A percentile compares a stretch with the other conserved stretches of the same genome.
Conservation (phyloP, 2,797 vertebrate species). For the Paedocypris micromegethes region DNA sequence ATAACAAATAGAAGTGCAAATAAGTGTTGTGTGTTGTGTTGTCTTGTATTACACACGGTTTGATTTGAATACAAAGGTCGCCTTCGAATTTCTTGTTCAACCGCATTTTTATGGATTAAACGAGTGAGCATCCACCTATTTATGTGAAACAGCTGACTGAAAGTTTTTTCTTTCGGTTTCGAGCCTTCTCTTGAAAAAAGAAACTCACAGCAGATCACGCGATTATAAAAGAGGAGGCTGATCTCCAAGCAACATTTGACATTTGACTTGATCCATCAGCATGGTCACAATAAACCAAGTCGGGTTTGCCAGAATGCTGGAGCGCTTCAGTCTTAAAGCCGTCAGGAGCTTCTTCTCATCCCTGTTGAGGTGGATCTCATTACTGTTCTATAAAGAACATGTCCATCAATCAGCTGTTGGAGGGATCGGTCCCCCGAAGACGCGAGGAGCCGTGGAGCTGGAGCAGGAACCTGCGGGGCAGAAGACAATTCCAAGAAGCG, state of each 20-base stretch:
- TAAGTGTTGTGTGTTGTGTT: too few relatives aligned
- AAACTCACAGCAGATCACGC: neutral
- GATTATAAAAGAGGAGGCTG: neutral
- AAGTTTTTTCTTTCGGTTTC: conserved; percentile 16
- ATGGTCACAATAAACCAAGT: conserved; percentile 45
- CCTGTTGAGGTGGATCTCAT: conserved; percentile 15
- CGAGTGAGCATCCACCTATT: neutral
- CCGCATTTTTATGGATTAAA: too few relatives aligned
- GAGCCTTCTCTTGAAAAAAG: neutral
- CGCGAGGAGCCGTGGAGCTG: neutral
- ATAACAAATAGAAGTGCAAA: too few relatives aligned
- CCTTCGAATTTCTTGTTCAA: too few relatives aligned
- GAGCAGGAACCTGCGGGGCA: neutral
- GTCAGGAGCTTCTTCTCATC: conserved; percentile 36
- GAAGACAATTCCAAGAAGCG: conserved; percentile 50
- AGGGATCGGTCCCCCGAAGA: neutral
- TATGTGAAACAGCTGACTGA: neutral
- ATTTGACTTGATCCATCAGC: neutral
- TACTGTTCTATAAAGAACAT: neutral
- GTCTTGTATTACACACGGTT: too few relatives aligned
- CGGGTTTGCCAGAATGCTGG: conserved; percentile 37
- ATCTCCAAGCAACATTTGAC: neutral
- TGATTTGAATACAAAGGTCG: too few relatives aligned
- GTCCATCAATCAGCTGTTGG: neutral
- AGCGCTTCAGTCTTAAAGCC: conserved; percentile 50